Conservation (phyloP, 2,797 vertebrate species). For the Antennarius maculatus region DNA sequence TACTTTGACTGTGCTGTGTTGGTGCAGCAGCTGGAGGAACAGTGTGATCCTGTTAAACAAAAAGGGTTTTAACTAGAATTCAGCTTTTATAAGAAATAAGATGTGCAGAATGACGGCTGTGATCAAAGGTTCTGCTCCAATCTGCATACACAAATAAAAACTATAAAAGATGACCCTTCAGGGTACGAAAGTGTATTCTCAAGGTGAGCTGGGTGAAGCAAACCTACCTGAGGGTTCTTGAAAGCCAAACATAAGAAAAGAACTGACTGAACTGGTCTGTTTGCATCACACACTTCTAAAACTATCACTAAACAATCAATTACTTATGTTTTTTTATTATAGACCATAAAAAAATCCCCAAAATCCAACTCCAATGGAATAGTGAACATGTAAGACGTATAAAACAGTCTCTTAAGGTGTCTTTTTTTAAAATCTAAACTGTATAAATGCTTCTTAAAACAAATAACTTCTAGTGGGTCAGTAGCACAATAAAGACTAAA, state of each 20-base stretch:
- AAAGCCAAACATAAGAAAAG: slow-evolving; percentile 12
- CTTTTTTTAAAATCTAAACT: too few relatives aligned
- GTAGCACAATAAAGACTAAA: too few relatives aligned
- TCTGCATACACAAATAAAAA: neutral
- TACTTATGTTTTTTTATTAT: too few relatives aligned
- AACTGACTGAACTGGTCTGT: slow-evolving; percentile 5
- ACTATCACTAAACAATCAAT: slow-evolving; percentile 12
- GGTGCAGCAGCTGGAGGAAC: slow-evolving; percentile 1
- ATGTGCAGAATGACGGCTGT: neutral
- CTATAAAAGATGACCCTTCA: neutral
- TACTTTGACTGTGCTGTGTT: neutral
- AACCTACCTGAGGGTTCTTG: slow-evolving; percentile 9
- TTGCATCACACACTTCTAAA: slow-evolving; percentile 1
- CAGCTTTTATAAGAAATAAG: neutral
- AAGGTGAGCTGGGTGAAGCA: neutral
- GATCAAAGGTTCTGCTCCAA: slow-evolving; percentile 1
- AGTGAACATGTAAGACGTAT: too few relatives aligned
- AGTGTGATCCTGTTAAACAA: slow-evolving; percentile 11
- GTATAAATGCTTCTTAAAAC: too few relatives aligned
- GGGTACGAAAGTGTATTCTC: too few relatives aligned
- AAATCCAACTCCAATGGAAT: too few relatives aligned
- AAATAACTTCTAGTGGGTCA: too few relatives aligned
- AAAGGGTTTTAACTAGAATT: neutral
- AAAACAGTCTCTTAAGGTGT: neutral
- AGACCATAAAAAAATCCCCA: too few relatives aligned